Conservation (phyloP, 2,113 vertebrate genomes). For the cat (Felis catus) region DNA sequence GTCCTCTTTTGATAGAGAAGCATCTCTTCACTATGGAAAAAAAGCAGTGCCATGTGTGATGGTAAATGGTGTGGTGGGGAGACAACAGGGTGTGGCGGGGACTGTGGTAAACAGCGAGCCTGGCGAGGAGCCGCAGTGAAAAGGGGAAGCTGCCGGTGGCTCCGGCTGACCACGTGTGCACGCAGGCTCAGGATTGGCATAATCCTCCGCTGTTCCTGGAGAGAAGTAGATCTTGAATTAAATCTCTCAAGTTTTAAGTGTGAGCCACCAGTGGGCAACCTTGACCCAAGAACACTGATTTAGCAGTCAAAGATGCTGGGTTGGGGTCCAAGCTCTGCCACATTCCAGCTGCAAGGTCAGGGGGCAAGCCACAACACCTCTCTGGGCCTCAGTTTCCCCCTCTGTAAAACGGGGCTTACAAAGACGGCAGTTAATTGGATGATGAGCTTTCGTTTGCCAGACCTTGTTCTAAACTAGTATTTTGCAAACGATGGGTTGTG, state of each 20-base stretch:
- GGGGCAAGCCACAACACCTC: too few species aligned
- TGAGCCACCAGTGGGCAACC: not conserved
- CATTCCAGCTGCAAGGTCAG: not conserved
- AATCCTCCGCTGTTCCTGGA: fast-evolving
- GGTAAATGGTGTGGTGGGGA: not conserved
- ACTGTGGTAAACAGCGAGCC: not conserved
- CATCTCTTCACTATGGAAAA: not conserved
- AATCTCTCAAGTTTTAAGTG: not conserved
- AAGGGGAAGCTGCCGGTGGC: fast-evolving
- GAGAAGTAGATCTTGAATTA: not conserved
- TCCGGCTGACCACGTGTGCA: fast-evolving
- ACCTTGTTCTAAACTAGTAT: not conserved
- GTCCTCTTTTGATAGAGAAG: not conserved
- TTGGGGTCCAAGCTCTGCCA: not conserved
- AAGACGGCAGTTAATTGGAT: not conserved
- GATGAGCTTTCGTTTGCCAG: not conserved
- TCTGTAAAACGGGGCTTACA: not conserved
- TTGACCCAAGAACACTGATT: not conserved
- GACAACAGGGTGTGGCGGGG: not conserved
- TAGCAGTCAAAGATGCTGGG: not conserved
- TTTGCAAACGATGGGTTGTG: not conserved
- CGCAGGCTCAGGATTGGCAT: fast-evolving
- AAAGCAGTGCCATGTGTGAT: not conserved
- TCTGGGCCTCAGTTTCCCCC: not conserved
- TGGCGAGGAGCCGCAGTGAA: not conserved